These are phyloP conservation scores for Salmo trutta DNA, from an alignment of 2,797 vertebrate species.

Conservation along the genomic window DNA sequence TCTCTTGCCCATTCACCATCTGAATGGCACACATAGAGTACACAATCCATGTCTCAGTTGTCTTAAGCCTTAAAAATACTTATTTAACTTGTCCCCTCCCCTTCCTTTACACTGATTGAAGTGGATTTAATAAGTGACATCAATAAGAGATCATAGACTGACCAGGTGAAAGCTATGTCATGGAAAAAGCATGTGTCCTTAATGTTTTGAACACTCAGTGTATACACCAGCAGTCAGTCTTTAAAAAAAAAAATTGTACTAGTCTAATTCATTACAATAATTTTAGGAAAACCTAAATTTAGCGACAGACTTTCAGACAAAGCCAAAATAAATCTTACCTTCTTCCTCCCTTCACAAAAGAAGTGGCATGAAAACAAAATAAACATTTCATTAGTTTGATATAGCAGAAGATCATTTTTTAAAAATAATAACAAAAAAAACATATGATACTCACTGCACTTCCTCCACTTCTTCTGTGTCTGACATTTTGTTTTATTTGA, in stretches of 20 bases:
- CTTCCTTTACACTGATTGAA: too few species aligned
- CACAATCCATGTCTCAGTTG: too few species aligned
- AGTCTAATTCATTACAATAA: neutral
- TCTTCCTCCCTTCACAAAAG: slow-evolving; percentile 61
- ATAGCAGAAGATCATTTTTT: neutral
- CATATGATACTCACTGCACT: slow-evolving; percentile 64
- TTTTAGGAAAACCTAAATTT: neutral
- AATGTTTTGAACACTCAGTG: too few species aligned
- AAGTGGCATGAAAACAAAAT: slow-evolving; percentile 9
- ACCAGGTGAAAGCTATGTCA: too few species aligned
- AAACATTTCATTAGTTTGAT: neutral
- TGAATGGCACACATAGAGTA: too few species aligned
- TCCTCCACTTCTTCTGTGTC: slow-evolving; percentile 72
- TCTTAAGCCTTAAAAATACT: too few species aligned
- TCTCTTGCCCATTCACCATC: too few species aligned
- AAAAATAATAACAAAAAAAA: neutral
- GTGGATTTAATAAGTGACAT: too few species aligned
- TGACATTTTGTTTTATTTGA: slow-evolving; percentile 66
- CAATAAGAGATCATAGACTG: too few species aligned
- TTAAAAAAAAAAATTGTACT: neutral
- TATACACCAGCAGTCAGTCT: neutral
- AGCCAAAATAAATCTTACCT: slow-evolving; percentile 54
- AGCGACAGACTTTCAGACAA: neutral
- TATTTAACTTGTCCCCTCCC: too few species aligned
- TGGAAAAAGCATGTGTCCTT: too few species aligned